These are phyloP conservation scores for Coenonympha glycerion DNA, from an alignment of 2,888 invertebrate genomes.

Conservation along the genomic window DNA sequence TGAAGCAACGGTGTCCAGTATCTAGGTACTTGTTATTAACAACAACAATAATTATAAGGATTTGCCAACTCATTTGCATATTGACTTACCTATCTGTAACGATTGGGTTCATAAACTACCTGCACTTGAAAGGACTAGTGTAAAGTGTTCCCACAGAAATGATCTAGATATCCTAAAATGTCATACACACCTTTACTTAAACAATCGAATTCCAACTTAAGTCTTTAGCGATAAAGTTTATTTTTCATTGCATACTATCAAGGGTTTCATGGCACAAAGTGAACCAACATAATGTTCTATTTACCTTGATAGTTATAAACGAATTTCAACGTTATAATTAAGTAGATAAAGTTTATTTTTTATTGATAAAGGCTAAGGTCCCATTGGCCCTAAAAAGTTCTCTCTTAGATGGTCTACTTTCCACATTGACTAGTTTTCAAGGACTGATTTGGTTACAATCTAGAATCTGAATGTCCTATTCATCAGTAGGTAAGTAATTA, in stretches of 20 bases:
- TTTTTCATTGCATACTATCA: not conserved
- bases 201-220: not conserved
- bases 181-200: not conserved
- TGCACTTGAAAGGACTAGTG: slow-evolving; percentile 61
- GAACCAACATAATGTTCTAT: not conserved
- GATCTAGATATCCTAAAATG: slow-evolving; percentile 10
- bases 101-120: slow-evolving; percentile 43
- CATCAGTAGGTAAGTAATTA: not conserved
- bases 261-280: not conserved
- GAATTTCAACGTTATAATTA: not conserved
- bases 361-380: not conserved
- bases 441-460: slow-evolving; percentile 5
- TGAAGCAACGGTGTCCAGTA: slow-evolving; percentile 22
- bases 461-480: slow-evolving; percentile 2
- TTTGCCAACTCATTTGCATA: slow-evolving; percentile 28
- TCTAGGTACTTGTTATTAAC: not conserved
- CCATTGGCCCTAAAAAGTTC: not conserved
- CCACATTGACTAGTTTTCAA: slow-evolving; percentile 17
- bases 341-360: not conserved
- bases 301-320: too few relatives aligned
- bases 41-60: slow-evolving; percentile 18
- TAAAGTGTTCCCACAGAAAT: slow-evolving; percentile 52
- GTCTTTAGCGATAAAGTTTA: not conserved
- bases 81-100: slow-evolving; percentile 27
- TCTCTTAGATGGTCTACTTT: slow-evolving; percentile 16